A percentile compares a stretch with the other conserved stretches of the same genome.
Conservation (phyloP, 2,797 vertebrate genomes). For the Typhlichthys eigenmanni region DNA sequence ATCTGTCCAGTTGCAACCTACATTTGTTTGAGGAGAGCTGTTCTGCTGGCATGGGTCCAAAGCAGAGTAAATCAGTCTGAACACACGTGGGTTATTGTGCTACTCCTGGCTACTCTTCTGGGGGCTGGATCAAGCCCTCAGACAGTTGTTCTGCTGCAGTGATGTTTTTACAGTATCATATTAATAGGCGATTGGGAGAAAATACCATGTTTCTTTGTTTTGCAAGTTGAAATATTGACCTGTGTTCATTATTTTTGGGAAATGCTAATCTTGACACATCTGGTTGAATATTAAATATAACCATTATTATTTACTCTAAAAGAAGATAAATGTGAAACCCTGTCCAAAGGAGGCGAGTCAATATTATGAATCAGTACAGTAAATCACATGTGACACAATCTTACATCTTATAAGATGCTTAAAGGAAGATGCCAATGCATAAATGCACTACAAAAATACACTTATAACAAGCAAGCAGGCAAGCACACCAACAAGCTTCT, state of each 20-base stretch:
- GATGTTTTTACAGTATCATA: not conserved
- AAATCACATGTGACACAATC: not conserved
- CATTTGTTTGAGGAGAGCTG: constrained; percentile 24
- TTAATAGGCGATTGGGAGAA: not conserved
- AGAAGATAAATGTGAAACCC: constrained; percentile 32
- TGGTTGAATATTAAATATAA: constrained; percentile 40
- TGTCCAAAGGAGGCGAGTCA: constrained; percentile 51
- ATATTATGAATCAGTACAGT: constrained; percentile 41
- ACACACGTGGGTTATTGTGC: not conserved
- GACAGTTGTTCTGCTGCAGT: not conserved
- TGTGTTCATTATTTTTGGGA: constrained; percentile 23
- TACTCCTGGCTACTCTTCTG: constrained; percentile 7
- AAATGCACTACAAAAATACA: too few relatives aligned
- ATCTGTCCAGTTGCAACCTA: constrained; percentile 13
- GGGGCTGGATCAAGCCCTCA: constrained; percentile 7
- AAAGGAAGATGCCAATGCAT: too few relatives aligned
- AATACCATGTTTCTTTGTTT: not conserved
- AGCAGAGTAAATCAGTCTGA: constrained; percentile 15
- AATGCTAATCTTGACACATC: constrained; percentile 43
- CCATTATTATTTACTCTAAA: constrained; percentile 36
- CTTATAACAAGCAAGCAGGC: too few relatives aligned
- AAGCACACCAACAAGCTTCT: constrained; percentile 22
- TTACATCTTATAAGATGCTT: too few relatives aligned
- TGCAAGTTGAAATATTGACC: constrained; percentile 34
- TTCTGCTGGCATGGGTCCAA: constrained; percentile 15